Percentiles rank a stretch among this genome's conserved stretches.
phyloP scores from a whole-genome alignment of 2,888 invertebrate species.

The Mylabris sibirica region DNA sequence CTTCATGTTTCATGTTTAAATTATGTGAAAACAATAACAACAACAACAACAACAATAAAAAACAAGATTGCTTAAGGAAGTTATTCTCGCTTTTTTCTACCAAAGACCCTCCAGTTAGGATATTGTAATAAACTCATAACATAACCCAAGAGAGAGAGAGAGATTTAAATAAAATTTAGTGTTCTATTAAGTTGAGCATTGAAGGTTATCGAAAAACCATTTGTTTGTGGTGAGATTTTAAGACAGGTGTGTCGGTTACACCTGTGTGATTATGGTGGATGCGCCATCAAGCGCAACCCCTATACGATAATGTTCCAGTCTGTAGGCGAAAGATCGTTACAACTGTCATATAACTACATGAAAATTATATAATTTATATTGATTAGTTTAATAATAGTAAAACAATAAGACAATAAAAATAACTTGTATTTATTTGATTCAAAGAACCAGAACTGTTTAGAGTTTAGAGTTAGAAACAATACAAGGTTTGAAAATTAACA shows the following conservation, averaged over 20 bases:
- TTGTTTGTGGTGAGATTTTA: too few relatives aligned
- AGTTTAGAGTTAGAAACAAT: too few relatives aligned
- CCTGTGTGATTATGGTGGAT: neutral
- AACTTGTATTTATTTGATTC: neutral
- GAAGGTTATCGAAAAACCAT: too few relatives aligned
- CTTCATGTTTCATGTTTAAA: slow-evolving; percentile 1
- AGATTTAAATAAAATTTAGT: too few relatives aligned
- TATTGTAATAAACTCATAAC: neutral
- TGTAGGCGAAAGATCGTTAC: neutral
- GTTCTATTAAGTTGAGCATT: too few relatives aligned
- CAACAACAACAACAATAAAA: neutral
- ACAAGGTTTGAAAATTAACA: neutral
- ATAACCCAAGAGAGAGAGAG: too few relatives aligned
- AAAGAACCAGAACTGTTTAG: neutral
- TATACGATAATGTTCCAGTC: neutral
- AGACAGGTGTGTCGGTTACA: neutral
- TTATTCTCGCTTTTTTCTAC: neutral
- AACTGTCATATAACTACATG: neutral
- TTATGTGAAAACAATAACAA: neutral
- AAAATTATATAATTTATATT: neutral
- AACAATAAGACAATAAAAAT: neutral
- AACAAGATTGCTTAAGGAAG: neutral
- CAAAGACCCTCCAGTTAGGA: neutral
- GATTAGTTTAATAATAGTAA: neutral
- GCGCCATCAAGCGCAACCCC: slow-evolving; percentile 7